A percentile compares a stretch with the other conserved stretches of the same genome.
Conservation (phyloP, 2,888 invertebrate species). For the Prosopocoilus inquinatus region DNA sequence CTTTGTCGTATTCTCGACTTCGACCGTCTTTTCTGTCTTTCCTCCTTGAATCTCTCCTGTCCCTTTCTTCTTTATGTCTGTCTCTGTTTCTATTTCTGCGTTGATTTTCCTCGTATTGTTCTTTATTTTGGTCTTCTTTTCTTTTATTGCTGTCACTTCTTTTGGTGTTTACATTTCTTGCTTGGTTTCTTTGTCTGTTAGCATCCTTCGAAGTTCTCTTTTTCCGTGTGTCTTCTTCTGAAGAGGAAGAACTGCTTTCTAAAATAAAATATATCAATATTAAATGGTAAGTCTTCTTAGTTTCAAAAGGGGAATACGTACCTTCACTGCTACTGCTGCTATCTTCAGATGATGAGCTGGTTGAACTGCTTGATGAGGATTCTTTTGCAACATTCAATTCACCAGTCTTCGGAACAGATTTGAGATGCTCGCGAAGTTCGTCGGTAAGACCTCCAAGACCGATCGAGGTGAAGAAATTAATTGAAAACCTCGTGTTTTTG, state of each 20-base stretch:
- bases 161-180: conserved; percentile 17
- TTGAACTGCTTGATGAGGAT: conserved; percentile 31
- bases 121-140: conserved; percentile 19
- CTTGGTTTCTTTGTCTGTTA: conserved; percentile 1
- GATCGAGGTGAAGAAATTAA: conserved; percentile 96
- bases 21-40: conserved; percentile 1
- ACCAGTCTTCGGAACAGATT: conserved; percentile 66
- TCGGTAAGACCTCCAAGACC: conserved; percentile 96
- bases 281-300: not conserved
- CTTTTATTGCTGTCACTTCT: conserved; percentile 6
- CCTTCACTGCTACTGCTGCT: conserved; percentile 15
- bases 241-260: conserved; percentile 29
- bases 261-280: conserved; percentile 8
- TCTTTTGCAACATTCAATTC: conserved; percentile 36
- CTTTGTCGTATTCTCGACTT: conserved; percentile 1
- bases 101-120: conserved; percentile 14
- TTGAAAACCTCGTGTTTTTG: conserved; percentile 93
- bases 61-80: not conserved
- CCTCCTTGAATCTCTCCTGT: conserved; percentile 9
- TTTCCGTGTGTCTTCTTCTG: conserved; percentile 23
- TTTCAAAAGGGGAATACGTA: not conserved
- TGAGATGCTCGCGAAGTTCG: conserved; percentile 85
- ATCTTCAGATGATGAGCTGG: conserved; percentile 17
- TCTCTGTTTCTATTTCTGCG: conserved; percentile 8
- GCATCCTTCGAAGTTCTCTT: not conserved